Conservation (phyloP, 2,888 invertebrate genomes). For the Tachina grossa region DNA sequence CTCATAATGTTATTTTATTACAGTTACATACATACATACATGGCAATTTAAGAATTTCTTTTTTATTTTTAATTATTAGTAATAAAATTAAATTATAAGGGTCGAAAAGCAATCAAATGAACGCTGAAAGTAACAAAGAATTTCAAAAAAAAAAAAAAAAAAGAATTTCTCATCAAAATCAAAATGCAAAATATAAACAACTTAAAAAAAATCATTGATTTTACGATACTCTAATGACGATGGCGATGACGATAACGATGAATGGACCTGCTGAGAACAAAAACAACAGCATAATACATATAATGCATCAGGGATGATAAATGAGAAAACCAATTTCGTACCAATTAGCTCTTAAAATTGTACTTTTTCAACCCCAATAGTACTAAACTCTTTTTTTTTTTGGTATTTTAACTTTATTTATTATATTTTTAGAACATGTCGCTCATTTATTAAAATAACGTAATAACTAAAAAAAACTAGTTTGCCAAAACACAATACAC, state of each 20-base stretch:
- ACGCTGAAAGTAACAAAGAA: constrained; percentile 29
- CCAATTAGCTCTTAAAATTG: too few relatives aligned
- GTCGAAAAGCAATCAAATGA: constrained; percentile 58
- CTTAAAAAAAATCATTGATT: constrained; percentile 20
- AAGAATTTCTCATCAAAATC: constrained; percentile 43
- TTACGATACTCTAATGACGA: constrained; percentile 19
- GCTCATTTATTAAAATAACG: too few relatives aligned
- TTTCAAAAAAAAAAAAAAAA: constrained; percentile 18
- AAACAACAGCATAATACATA: constrained; percentile 18
- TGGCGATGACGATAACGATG: constrained; percentile 17
- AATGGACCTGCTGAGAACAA: constrained; percentile 8
- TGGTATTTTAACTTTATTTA: too few relatives aligned
- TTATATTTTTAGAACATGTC: too few relatives aligned
- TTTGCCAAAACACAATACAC: too few relatives aligned
- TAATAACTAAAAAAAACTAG: too few relatives aligned
- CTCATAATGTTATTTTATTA: constrained; percentile 28
- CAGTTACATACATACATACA: not conserved
- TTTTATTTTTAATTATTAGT: constrained; percentile 60
- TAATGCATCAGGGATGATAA: too few relatives aligned
- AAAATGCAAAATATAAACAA: constrained; percentile 26
- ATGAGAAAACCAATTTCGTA: too few relatives aligned
- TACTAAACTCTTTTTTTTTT: too few relatives aligned
- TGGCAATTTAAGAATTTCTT: constrained; percentile 25
- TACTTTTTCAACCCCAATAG: too few relatives aligned
- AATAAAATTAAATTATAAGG: constrained; percentile 70